A percentile compares a stretch with the other conserved stretches of the same genome.
These are phyloP conservation scores for Belonocnema kinseyi DNA, from an alignment of 1,140 invertebrate species.

Conservation along the genomic window DNA sequence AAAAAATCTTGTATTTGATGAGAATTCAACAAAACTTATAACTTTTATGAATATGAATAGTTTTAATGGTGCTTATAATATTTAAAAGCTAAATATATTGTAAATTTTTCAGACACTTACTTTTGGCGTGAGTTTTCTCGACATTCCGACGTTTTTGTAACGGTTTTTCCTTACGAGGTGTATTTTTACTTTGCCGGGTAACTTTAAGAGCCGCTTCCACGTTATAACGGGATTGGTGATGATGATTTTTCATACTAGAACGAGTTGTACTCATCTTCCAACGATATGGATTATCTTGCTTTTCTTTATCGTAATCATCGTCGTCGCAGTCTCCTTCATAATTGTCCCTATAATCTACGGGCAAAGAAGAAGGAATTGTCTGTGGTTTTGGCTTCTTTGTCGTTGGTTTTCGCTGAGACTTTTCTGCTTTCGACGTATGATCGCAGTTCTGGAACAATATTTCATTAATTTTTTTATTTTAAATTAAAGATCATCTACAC, in stretches of 20 bases:
- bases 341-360: conserved; percentile 72
- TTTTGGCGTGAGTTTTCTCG: conserved; percentile 66
- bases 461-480: too few relatives aligned
- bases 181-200: conserved; percentile 63
- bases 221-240: conserved; percentile 54
- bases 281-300: conserved; percentile 64
- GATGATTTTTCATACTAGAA: conserved; percentile 61
- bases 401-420: conserved; percentile 64
- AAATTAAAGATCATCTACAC: too few relatives aligned
- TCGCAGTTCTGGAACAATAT: conserved; percentile 43
- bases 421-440: conserved; percentile 67
- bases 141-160: conserved; percentile 64
- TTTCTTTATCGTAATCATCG: conserved; percentile 72
- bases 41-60: too few relatives aligned
- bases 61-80: too few relatives aligned
- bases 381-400: conserved; percentile 67
- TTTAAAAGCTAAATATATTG: too few relatives aligned
- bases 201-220: conserved; percentile 63
- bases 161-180: conserved; percentile 68
- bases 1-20: too few relatives aligned
- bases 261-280: conserved; percentile 70
- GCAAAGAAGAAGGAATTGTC: conserved; percentile 52
- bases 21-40: too few relatives aligned
- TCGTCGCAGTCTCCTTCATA: conserved; percentile 74
- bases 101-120: conserved; percentile 34